Base-by-base conservation (phyloP, 2,888 invertebrate species). In the Glaucopsyche alexis region DNA sequence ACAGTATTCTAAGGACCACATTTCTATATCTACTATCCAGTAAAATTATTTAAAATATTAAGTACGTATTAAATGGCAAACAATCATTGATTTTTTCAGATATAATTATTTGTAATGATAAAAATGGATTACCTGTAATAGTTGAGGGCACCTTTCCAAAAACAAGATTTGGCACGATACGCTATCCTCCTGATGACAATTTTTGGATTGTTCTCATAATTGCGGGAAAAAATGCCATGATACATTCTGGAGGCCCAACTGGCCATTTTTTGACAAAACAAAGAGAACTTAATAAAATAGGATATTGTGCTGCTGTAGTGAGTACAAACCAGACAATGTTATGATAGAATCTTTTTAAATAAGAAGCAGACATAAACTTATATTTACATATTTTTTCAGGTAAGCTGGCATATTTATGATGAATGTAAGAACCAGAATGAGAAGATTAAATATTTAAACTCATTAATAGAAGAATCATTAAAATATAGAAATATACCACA, bases 261-360 rank as follows among this genome's bases (percentile, higher is more conserved):
- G 96, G 96, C 13, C 88, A 91, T 29, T 89, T 94, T 75, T 80
- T 85, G n/a, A 88, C 94, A 81, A 96, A 96, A 88, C 76, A 95
- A 14, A 90, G 94, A 74, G 96, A 96, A 80, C 87, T 97, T 19
- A 82, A 88, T 78, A 83, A 90, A 71, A 83, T 96, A 73, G 95
- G 95, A 50, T 95, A 94, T 81, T 87, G 87, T 81, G 90, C 94
- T 11, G 85, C 91, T 74, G 79, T 94, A 87, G 95, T 95, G 90
- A 88, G 85, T 76, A 52, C 65, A 60, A 47, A 47, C 47, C 47
- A 47, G 11, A 60, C 14, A 19, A 9, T 16, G 49, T 5, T 49
- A 49, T 45, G 7, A 42, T 7, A 8, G 4, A 42, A 42, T 8
- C 42, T 42, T 3, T 42, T 7, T 6, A 42, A 42, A 42, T 1